These are phyloP conservation scores for Zeuzera pyrina DNA, from an alignment of 2,888 invertebrate genomes.

Conservation along the genomic window DNA sequence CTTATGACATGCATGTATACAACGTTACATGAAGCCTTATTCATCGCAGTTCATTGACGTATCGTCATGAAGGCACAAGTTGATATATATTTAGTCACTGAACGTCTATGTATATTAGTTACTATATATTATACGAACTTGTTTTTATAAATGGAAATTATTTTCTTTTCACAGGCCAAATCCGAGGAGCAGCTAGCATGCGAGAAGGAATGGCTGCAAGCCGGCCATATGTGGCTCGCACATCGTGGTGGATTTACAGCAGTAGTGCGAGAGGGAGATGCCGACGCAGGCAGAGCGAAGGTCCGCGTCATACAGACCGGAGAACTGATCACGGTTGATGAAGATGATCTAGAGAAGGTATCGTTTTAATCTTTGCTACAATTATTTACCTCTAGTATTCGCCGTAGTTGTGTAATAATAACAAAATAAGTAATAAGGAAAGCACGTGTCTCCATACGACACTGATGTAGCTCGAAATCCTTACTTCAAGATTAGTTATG, in stretches of 20 bases:
- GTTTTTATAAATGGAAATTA: constrained; percentile 1
- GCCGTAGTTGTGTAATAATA: too few species aligned
- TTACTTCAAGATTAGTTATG: too few species aligned
- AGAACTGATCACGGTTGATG: constrained; percentile 90
- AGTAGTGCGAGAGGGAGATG: constrained; percentile 81
- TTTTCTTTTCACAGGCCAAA: constrained; percentile 68
- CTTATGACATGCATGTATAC: too few species aligned
- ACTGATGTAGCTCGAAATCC: too few species aligned
- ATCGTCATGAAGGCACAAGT: too few species aligned
- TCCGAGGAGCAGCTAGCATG: constrained; percentile 76
- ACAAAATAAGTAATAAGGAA: too few species aligned
- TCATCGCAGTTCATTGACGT: too few species aligned
- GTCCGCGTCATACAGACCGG: constrained; percentile 87
- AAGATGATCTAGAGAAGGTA: constrained; percentile 96
- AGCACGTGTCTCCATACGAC: too few species aligned
- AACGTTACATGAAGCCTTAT: too few species aligned
- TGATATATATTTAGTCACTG: too few species aligned
- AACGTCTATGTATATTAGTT: background rate
- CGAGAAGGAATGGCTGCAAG: constrained; percentile 79
- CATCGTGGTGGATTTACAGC: constrained; percentile 94
- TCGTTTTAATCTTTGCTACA: too few species aligned
- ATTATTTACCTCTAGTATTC: too few species aligned
- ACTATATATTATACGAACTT: background rate
- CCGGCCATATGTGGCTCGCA: constrained; percentile 91
- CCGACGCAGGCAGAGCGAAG: constrained; percentile 79